Evolutionary conservation across 2,113 vertebrate species (phyloP).

Genomic region (Onychorhynchus coronatus): DNA sequence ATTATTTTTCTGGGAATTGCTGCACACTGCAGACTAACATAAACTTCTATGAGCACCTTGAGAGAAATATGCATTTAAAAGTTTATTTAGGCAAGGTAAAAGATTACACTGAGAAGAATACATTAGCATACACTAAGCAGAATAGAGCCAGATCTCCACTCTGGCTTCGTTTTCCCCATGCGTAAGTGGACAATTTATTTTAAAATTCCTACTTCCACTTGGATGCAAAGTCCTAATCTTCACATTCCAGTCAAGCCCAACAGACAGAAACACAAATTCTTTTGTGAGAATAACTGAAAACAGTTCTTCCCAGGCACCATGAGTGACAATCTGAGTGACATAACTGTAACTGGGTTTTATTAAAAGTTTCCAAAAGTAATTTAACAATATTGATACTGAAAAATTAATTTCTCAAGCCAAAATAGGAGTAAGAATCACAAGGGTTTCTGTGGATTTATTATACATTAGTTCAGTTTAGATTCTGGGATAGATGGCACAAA

Average conservation of each 20-base stretch:
- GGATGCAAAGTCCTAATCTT: neutral
- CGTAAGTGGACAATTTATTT: neutral
- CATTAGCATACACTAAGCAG: neutral
- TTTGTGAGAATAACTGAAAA: neutral
- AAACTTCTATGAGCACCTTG: constrained; percentile 43
- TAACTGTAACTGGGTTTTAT: neutral
- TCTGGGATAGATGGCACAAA: neutral
- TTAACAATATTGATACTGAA: neutral
- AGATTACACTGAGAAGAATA: neutral
- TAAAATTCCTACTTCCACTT: neutral
- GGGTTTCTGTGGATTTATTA: neutral
- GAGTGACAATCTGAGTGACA: neutral
- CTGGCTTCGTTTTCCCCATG: neutral
- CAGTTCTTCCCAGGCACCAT: neutral
- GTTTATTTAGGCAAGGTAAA: constrained; percentile 46
- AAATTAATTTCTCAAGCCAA: neutral
- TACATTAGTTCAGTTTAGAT: neutral
- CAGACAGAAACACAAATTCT: neutral
- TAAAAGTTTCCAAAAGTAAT: neutral
- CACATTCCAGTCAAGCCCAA: neutral
- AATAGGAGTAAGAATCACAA: neutral
- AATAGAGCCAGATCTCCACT: neutral
- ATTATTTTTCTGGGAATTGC: constrained; percentile 51
- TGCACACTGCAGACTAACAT: neutral
- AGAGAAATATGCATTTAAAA: constrained; percentile 42